Evolutionary conservation across 2,888 invertebrate genomes (phyloP).

Genomic region (Chaetogeoica ovagalla): DNA sequence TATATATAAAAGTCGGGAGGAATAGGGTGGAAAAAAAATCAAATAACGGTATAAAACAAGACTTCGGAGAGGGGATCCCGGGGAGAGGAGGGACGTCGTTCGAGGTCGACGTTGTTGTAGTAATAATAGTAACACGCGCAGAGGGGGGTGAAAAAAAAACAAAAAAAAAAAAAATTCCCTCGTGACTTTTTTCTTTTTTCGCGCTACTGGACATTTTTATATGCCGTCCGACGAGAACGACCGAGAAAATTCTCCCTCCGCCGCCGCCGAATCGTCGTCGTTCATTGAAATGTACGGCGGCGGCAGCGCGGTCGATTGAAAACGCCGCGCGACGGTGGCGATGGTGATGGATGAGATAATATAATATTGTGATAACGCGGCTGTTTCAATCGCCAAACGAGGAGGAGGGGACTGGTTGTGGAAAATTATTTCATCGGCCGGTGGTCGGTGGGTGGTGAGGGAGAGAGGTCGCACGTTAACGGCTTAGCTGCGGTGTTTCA

Average conservation of each 20-base stretch:
- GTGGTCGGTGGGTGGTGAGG: no score
- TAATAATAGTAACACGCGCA: background rate
- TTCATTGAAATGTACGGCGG: constrained; percentile 8
- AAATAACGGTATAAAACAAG: constrained; percentile 50
- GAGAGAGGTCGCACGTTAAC: no score
- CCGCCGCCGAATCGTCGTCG: background rate
- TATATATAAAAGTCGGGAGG: background rate
- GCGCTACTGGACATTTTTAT: constrained; percentile 34
- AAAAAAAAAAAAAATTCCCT: constrained; percentile 34
- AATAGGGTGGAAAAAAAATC: constrained; percentile 45
- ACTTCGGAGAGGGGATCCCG: constrained; percentile 21
- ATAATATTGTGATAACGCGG: background rate
- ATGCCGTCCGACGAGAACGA: background rate
- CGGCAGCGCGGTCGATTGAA: background rate
- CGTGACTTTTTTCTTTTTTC: constrained; percentile 36
- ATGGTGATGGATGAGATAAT: background rate
- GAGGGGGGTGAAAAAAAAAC: no score
- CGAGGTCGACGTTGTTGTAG: constrained; percentile 49
- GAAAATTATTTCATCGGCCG: background rate
- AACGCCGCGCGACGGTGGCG: background rate
- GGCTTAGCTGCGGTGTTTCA: no score
- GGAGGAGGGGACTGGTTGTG: no score
- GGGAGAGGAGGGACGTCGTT: no score
- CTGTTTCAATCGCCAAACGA: constrained; percentile 15
- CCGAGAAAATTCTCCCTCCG: background rate